These are phyloP conservation scores for Parthenolecanium corni DNA, from an alignment of 2,888 invertebrate species.

Conservation along the genomic window DNA sequence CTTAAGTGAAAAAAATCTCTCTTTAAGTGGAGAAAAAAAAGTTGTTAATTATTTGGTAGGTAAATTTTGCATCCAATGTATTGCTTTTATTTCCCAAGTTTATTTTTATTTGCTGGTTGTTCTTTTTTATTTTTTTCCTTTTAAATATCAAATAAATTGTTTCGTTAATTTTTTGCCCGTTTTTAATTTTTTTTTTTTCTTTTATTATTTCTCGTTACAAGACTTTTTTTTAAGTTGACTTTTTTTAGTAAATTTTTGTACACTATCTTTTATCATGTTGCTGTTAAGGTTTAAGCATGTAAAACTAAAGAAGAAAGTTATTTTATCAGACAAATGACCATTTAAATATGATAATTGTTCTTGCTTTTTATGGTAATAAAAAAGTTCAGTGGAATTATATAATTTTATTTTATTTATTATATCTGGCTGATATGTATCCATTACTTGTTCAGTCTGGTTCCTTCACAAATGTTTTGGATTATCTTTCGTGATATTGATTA, in stretches of 20 bases:
- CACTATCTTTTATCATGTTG: slow-evolving; percentile 23
- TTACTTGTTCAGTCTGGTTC: too few relatives aligned
- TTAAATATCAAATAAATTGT: neutral
- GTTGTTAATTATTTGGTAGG: slow-evolving; percentile 1
- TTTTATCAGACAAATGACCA: slow-evolving; percentile 4
- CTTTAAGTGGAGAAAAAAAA: slow-evolving; percentile 2
- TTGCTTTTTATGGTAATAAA: slow-evolving; percentile 4
- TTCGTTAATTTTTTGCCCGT: neutral
- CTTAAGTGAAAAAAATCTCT: neutral
- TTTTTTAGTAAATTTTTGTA: slow-evolving; percentile 20
- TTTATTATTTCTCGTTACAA: slow-evolving; percentile 2
- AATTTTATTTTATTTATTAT: too few relatives aligned
- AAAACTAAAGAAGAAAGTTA: neutral
- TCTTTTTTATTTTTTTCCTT: slow-evolving; percentile 6
- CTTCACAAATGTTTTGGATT: too few relatives aligned
- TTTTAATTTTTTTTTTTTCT: slow-evolving; percentile 1
- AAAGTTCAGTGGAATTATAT: neutral
- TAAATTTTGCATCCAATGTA: neutral
- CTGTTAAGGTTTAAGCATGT: slow-evolving; percentile 5
- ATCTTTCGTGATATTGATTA: too few relatives aligned
- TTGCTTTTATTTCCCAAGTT: slow-evolving; percentile 1
- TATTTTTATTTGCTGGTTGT: neutral
- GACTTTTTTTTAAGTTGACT: slow-evolving; percentile 11
- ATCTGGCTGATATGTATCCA: too few relatives aligned
- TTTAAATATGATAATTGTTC: slow-evolving; percentile 10